Evolutionary conservation across 2,797 vertebrate genomes (phyloP).

Genomic region (Pseudomugil tenellus): DNA sequence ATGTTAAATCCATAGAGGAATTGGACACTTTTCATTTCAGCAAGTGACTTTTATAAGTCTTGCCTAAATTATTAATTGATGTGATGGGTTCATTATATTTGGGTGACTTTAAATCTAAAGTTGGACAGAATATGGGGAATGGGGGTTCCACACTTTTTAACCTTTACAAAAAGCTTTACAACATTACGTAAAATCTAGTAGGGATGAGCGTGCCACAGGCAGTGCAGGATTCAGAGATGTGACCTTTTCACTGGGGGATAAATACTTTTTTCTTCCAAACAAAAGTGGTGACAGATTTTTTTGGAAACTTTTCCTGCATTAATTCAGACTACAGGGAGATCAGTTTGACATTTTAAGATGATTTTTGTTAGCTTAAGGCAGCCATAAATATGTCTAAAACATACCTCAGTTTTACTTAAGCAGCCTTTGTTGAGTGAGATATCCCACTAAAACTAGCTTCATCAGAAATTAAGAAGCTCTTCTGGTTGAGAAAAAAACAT

Average conservation of each 20-base stretch:
- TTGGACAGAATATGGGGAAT: too few relatives aligned
- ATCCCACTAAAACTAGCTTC: background rate
- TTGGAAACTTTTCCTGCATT: background rate
- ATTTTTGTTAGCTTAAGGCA: background rate
- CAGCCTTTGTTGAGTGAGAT: too few relatives aligned
- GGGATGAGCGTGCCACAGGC: background rate
- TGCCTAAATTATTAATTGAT: background rate
- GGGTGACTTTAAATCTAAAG: too few relatives aligned
- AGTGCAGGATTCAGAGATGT: background rate
- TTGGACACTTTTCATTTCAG: background rate
- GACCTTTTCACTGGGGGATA: too few relatives aligned
- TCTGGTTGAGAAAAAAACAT: background rate
- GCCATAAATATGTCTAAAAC: background rate
- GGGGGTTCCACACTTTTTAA: background rate
- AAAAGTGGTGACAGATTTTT: background rate
- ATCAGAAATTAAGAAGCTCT: background rate
- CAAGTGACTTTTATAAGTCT: background rate
- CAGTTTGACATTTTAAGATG: background rate
- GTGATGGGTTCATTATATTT: background rate
- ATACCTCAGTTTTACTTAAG: background rate
- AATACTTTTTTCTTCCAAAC: too few relatives aligned
- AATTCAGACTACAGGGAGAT: background rate
- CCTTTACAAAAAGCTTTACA: background rate
- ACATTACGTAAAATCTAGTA: background rate
- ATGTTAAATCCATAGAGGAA: background rate